Evolutionary conservation across 64 coral and sea anemone genomes (phyloP).

Genomic region (Pachyseris speciosa): DNA sequence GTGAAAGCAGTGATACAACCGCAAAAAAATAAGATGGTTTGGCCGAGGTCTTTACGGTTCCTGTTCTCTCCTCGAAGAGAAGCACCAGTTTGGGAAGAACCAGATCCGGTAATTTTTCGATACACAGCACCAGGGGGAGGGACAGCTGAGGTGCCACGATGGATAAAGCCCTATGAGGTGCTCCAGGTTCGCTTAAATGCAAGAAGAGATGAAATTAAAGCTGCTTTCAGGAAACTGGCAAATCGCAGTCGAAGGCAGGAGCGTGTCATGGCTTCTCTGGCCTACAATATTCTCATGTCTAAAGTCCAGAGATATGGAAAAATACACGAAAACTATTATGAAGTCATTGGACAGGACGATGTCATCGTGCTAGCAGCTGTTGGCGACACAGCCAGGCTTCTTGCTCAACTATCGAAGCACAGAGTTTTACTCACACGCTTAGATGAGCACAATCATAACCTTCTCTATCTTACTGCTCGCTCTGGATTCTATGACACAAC

Average conservation of each 20-base stretch:
- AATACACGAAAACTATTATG: neutral
- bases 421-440: neutral
- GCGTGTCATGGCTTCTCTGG: conserved; percentile 35
- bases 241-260: neutral
- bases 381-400: conserved; percentile 25
- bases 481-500: conserved; percentile 57
- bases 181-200: neutral
- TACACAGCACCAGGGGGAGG: conserved; percentile 32
- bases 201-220: neutral
- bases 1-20: too few relatives aligned
- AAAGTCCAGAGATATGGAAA: conserved; percentile 22
- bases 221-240: conserved; percentile 10
- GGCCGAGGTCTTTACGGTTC: too few relatives aligned
- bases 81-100: too few relatives aligned
- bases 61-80: too few relatives aligned
- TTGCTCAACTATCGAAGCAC: neutral
- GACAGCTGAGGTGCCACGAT: neutral
- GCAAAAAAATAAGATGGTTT: too few relatives aligned
- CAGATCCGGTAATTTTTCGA: neutral
- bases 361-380: conserved; percentile 27
- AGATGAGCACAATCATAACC: conserved; percentile 40
- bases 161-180: neutral
- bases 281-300: conserved; percentile 50
- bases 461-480: conserved; percentile 42
- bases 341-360: neutral